A percentile compares a stretch with the other conserved stretches of the same genome.
Conservation (phyloP, 1,140 invertebrate genomes). For the Magallana angulata region DNA sequence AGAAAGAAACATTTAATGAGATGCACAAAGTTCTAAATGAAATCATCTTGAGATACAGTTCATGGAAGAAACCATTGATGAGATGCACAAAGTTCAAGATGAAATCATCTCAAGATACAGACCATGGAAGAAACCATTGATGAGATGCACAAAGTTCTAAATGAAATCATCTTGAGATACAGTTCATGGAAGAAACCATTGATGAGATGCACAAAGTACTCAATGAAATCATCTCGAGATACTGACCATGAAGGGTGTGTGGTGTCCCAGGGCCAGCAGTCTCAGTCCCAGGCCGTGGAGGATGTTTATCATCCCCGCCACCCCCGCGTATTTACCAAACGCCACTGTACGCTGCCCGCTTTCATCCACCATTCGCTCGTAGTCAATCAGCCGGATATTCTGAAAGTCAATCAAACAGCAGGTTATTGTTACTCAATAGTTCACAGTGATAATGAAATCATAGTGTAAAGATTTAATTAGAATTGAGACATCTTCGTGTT, state of each 20-base stretch:
- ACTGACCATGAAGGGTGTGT: slow-evolving; percentile 98
- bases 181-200: no score
- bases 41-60: no score
- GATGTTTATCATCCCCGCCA: slow-evolving; percentile 99
- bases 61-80: no score
- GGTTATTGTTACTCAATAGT: neutral
- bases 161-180: no score
- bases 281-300: slow-evolving; percentile 96
- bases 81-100: no score
- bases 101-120: no score
- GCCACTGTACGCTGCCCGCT: slow-evolving; percentile 95
- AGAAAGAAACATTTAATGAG: no score
- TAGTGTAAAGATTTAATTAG: neutral
- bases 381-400: slow-evolving; percentile 98
- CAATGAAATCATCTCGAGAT: neutral
- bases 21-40: no score
- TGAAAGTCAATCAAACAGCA: slow-evolving; percentile 70
- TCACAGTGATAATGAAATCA: neutral
- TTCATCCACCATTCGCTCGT: slow-evolving; percentile 96
- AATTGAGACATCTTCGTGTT: no score
- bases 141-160: no score
- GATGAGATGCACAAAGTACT: no score
- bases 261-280: slow-evolving; percentile 96
- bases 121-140: no score
- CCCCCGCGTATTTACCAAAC: slow-evolving; percentile 99